Base-by-base conservation (phyloP, 1,140 invertebrate species). In the Spodoptera litura region DNA sequence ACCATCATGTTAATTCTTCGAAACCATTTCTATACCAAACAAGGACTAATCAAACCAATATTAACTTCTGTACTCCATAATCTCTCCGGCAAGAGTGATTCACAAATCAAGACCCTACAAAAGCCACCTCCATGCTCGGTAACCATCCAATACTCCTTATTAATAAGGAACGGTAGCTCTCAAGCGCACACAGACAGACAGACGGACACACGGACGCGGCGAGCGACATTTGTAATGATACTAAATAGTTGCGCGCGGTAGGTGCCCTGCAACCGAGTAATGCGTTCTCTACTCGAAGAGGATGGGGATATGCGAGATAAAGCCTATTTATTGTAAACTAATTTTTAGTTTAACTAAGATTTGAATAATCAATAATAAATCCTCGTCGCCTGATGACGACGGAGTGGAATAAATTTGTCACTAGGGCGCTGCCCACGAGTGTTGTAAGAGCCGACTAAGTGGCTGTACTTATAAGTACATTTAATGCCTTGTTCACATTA, bases 181-280 rank as follows among this genome's bases (percentile, higher is more conserved):
- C 85, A 81, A 61, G 56, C 80, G 80, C 89, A 88, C 85, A 88
- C 85, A 87, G 83, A 84, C 85, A 81, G 86, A 87, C 85, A 80
- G 86, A 87, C 86, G 82, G 85, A 88, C 87, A 84, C 84, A 81
- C 91, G 88, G 90, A 90, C 90, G 87, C 85, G 84, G 87, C 85
- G 88, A 86, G 85, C 89, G 91, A 92, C 92, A 93, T 94, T 91
- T 92, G 91, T 94, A 93, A 94, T 93, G 92, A 90, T 91, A 90
- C 91, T 94, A 94, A 93, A 94, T 91, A 94, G 92, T 90, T 87
- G 91, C 90, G 92, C 90, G 92, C 92, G 92, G 92, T 94, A 94
- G 92, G 92, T 94, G 90, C 90, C 86, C 92, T 83, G 85, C 79
- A 79, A 86, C 87, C 89, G 85, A 90, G 87, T 91, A 88, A 91